A percentile compares a stretch with the other conserved stretches of the same genome.
These are phyloP conservation scores for Parauchenoglanis punctatus DNA, from an alignment of 2,797 vertebrate genomes.

Conservation along the genomic window DNA sequence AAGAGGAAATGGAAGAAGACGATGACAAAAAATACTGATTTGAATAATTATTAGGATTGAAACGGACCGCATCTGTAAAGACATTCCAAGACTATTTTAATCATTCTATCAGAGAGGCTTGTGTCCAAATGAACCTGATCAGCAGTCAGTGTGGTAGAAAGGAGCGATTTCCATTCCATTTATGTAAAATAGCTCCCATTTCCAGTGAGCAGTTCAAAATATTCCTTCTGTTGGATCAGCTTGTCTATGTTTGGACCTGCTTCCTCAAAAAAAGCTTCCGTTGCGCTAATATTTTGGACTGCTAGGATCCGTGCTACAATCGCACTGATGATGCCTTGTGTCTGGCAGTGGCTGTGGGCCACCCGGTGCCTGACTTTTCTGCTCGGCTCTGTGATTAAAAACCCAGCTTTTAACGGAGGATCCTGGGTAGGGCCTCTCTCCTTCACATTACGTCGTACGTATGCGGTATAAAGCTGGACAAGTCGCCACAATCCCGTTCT, in stretches of 20 bases:
- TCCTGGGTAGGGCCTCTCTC: slow-evolving; percentile 40
- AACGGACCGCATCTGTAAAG: background rate
- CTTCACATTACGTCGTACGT: slow-evolving; percentile 51
- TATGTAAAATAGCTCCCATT: slow-evolving; percentile 7
- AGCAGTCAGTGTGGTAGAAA: background rate
- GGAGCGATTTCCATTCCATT: background rate
- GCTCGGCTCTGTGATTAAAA: slow-evolving; percentile 57
- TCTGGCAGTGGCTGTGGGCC: slow-evolving; percentile 56
- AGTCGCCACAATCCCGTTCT: slow-evolving; percentile 44
- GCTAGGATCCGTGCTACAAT: slow-evolving; percentile 51
- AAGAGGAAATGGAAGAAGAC: background rate
- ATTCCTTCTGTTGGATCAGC: slow-evolving; percentile 53
- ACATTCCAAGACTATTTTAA: background rate
- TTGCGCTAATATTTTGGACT: slow-evolving; percentile 49
- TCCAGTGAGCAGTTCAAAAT: slow-evolving; percentile 52
- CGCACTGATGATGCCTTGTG: slow-evolving; percentile 42
- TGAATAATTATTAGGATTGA: background rate
- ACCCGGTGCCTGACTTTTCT: slow-evolving; percentile 60
- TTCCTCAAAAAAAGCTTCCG: slow-evolving; percentile 55
- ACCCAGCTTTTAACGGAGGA: slow-evolving; percentile 44
- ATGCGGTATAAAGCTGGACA: slow-evolving; percentile 46
- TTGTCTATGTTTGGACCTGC: slow-evolving; percentile 45
- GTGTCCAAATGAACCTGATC: background rate
- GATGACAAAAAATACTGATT: background rate
- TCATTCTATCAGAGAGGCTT: background rate